Conservation (phyloP, 2,888 invertebrate genomes). For the Amblyjoppa proteus region DNA sequence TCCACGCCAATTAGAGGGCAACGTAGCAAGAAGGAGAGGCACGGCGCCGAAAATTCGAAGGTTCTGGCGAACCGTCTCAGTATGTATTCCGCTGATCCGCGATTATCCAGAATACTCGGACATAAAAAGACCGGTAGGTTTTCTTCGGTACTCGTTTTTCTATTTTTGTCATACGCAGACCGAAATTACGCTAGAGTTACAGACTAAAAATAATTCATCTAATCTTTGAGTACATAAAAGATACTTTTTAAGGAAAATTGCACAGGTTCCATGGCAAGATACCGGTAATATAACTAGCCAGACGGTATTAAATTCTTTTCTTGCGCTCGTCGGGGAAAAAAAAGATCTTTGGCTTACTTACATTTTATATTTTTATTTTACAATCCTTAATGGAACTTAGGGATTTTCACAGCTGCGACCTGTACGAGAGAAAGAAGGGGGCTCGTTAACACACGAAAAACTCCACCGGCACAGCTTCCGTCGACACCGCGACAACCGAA, state of each 20-base stretch:
- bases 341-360: background rate
- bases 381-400: background rate
- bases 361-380: background rate
- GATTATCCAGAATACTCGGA: conserved; percentile 72
- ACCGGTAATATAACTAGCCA: no score
- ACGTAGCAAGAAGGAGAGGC: conserved; percentile 69
- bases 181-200: background rate
- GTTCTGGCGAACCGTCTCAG: conserved; percentile 75
- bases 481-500: conserved; percentile 70
- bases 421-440: conserved; percentile 42
- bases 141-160: background rate
- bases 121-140: conserved; percentile 73
- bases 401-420: background rate
- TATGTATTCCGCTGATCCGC: conserved; percentile 78
- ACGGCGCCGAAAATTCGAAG: conserved; percentile 71
- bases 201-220: background rate
- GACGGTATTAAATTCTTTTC: no score
- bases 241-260: background rate
- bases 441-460: conserved; percentile 11
- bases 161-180: background rate
- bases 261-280: background rate
- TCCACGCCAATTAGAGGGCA: conserved; percentile 68
- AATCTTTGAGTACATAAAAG: background rate
- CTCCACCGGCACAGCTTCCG: conserved; percentile 57
- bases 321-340: no score